Evolutionary conservation across 2,888 invertebrate genomes (phyloP), one percentile per base, ranked within the genome.

Genomic region (Zygogramma bicolorata): DNA sequence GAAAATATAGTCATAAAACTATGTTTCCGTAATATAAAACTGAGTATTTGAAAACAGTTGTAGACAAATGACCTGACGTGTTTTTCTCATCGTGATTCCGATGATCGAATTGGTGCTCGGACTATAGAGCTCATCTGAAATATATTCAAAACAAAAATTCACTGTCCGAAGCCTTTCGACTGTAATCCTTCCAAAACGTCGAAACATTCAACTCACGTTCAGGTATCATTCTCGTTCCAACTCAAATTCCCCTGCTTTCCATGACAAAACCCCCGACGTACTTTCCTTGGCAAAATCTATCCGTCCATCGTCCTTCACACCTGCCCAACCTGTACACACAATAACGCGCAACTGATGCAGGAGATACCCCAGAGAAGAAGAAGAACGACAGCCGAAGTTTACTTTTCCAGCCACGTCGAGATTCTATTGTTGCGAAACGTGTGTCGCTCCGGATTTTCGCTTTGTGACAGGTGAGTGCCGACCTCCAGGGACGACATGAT

Each of bases 391-490:
- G 66, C 38, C 42, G 70, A 76, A 76, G 73, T 78, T 84, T 84
- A 83, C 84, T 84, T 86, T 87, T 86, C 86, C 83, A 80, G 81
- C 86, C 86, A 87, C 86, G 86, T 86, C 85, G 84, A 82, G 85
- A 86, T 86, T 87, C 86, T 86, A 87, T 87, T 85, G 86, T 85
- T 84, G 84, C 83, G 83, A 84, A 84, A 86, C 86, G 86, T 86
- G 85, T 85, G 85, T 85, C 84, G 84, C 81, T 81, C 82, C 81
- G 83, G 85, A 86, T 85, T 86, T 84, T 84, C 83, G 81, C 83
- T 81, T 82, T 85, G 85, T 86, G 86, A 86, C 86, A 86, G 86
- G 82, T 85, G 86, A 85, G 83, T 84, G 84, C 76, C 69, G 80
- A 80, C 80, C 84, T 83, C 83, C 71, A 78, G 82, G 83, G 84